These are phyloP conservation scores for Arge pagana DNA, from an alignment of 2,888 invertebrate species.

Conservation along the genomic window DNA sequence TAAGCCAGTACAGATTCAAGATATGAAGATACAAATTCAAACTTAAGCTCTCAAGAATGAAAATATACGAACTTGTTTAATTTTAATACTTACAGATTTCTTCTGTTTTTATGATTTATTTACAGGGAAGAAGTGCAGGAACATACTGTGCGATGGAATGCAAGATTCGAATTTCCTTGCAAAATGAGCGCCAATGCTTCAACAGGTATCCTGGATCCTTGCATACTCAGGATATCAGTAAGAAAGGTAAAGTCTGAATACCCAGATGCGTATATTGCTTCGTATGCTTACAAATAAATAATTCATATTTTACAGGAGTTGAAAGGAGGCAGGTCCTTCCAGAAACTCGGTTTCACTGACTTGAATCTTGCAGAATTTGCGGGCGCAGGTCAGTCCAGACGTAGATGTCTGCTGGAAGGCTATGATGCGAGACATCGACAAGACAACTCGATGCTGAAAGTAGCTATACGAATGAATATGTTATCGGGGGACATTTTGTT, in stretches of 20 bases:
- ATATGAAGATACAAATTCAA: no score
- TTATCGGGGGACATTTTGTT: conserved; percentile 95
- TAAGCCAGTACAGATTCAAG: no score
- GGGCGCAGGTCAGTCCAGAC: conserved; percentile 84
- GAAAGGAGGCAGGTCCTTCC: conserved; percentile 82
- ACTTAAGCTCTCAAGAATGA: no score
- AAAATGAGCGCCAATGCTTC: conserved; percentile 97
- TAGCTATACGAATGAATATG: conserved; percentile 92
- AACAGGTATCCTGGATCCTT: conserved; percentile 92
- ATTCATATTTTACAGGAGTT: conserved; percentile 65
- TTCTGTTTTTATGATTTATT: conserved; percentile 51
- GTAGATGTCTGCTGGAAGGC: conserved; percentile 91
- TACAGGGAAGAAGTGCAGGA: conserved; percentile 90
- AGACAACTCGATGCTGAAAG: conserved; percentile 94
- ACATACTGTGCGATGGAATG: conserved; percentile 93
- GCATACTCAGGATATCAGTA: conserved; percentile 91
- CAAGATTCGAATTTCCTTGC: conserved; percentile 89
- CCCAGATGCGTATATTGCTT: neutral
- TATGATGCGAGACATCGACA: conserved; percentile 91
- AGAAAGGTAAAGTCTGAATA: conserved; percentile 72
- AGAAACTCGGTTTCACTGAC: conserved; percentile 97
- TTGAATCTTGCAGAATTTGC: conserved; percentile 97
- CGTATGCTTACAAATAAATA: no score
- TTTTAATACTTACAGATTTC: neutral
- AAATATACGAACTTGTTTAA: no score